Evolutionary conservation across 2,797 vertebrate genomes (phyloP).

Genomic region (Pyrocephalus nanus): DNA sequence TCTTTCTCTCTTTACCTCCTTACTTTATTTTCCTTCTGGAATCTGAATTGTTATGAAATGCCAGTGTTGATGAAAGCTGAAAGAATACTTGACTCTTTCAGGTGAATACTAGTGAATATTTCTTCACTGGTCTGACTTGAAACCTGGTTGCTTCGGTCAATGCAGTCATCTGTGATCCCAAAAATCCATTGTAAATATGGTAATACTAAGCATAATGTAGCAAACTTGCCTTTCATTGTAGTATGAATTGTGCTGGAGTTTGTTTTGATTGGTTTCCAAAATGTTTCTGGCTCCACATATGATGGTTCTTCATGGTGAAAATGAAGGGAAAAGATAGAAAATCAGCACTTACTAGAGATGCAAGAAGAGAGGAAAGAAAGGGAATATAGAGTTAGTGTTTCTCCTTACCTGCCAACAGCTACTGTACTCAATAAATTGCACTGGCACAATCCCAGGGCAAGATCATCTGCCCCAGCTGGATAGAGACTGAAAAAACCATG

Average conservation of each 20-base stretch:
- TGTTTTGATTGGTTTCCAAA: not conserved
- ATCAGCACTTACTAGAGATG: not conserved
- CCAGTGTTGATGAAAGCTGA: not conserved
- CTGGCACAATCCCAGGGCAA: not conserved
- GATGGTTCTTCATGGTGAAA: not conserved
- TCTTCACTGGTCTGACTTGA: not conserved
- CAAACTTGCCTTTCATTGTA: not conserved
- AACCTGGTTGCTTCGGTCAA: not conserved
- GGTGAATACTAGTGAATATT: not conserved
- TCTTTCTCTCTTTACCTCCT: not conserved
- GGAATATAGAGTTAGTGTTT: not conserved
- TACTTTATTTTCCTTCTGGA: not conserved
- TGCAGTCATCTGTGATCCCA: not conserved
- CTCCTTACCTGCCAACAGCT: not conserved
- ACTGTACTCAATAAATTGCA: not conserved
- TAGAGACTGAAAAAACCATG: not conserved
- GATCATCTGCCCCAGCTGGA: not conserved
- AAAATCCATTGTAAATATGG: not conserved
- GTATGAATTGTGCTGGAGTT: not conserved
- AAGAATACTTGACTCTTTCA: constrained; percentile 6
- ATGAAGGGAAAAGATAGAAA: not conserved
- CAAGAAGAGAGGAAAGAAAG: not conserved
- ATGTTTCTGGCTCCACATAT: not conserved
- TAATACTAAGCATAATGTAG: not conserved
- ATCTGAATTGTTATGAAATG: not conserved